These are phyloP conservation scores for Holothuria glaberrima DNA, from an alignment of 35 echinoderm and acorn worm genomes.

Conservation along the genomic window DNA sequence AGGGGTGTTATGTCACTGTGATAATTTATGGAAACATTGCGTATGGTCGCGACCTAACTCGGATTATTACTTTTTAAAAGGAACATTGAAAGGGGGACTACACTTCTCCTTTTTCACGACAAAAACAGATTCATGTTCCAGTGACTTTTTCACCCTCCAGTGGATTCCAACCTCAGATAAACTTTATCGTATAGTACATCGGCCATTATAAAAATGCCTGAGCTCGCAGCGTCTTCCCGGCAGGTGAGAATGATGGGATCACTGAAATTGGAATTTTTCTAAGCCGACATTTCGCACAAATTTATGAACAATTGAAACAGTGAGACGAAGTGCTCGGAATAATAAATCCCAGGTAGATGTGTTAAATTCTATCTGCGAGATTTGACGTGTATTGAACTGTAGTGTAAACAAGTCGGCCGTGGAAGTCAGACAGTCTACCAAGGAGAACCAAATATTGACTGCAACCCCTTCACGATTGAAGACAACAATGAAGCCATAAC, in stretches of 20 bases:
- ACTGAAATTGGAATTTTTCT: constrained; percentile 34
- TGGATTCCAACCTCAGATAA: constrained; percentile 38
- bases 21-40: constrained; percentile 54
- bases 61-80: constrained; percentile 39
- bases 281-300: constrained; percentile 38
- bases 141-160: constrained; percentile 15
- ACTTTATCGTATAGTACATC: constrained; percentile 53
- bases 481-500: constrained; percentile 50
- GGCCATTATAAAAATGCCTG: constrained; percentile 53
- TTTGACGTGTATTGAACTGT: constrained; percentile 21
- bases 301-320: constrained; percentile 59
- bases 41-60: constrained; percentile 28
- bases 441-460: constrained; percentile 43
- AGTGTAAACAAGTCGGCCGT: constrained; percentile 46
- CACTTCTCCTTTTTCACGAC: constrained; percentile 9
- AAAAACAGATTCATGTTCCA: constrained; percentile 52
- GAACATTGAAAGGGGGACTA: constrained; percentile 20
- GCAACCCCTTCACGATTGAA: constrained; percentile 28
- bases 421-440: neutral
- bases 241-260: neutral
- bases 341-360: constrained; percentile 12
- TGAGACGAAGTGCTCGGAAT: constrained; percentile 39
- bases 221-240: neutral
- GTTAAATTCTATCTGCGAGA: neutral
- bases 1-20: constrained; percentile 16